Evolutionary conservation across 2,797 vertebrate species (phyloP).

Genomic region (Sciurus vulgaris): DNA sequence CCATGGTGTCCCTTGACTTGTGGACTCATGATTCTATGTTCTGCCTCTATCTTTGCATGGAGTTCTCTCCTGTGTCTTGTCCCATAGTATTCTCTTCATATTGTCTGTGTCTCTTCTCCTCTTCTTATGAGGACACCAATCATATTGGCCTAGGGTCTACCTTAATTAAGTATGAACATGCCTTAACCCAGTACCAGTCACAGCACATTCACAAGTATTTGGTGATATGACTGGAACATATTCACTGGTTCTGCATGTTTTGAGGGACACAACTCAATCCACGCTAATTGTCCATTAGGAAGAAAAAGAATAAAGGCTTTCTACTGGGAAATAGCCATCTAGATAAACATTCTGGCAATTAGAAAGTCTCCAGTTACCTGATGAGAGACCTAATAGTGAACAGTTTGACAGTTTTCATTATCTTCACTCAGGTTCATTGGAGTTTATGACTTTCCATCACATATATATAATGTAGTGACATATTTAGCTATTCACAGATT

Average conservation of each 20-base stretch:
- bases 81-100: fast-evolving
- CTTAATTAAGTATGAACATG: background rate
- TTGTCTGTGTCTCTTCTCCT: background rate
- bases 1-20: background rate
- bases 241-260: background rate
- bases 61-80: background rate
- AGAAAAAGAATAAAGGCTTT: background rate
- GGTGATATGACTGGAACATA: background rate
- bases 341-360: background rate
- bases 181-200: background rate
- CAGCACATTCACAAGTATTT: background rate
- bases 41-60: background rate
- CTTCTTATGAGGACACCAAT: background rate
- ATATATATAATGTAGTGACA: background rate
- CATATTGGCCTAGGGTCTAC: background rate
- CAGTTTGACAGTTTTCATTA: background rate
- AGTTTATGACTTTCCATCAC: background rate
- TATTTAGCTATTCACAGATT: background rate
- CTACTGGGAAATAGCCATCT: background rate
- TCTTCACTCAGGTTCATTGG: background rate
- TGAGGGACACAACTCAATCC: background rate
- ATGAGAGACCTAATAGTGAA: background rate
- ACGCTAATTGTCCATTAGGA: background rate
- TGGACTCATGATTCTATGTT: background rate
- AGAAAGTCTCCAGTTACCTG: background rate